phyloP scores from a whole-genome alignment of 2,888 invertebrate species.

The Venustoraphidia nigricollis region DNA sequence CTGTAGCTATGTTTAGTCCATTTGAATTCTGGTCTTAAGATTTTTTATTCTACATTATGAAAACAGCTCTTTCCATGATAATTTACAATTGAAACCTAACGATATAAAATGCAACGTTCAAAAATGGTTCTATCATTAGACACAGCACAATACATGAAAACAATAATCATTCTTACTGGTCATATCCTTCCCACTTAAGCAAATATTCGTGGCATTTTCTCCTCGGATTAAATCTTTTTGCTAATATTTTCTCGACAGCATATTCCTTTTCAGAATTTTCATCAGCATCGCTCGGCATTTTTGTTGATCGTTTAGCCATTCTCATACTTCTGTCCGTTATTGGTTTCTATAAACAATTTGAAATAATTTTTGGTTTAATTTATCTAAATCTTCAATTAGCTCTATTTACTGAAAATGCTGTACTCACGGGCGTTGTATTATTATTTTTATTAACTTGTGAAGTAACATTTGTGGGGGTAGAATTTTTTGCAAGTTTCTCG shows the following conservation, averaged over 20 bases:
- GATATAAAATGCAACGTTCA: conserved; percentile 1
- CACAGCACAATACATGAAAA: no score
- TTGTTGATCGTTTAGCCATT: conserved; percentile 24
- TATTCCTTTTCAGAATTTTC: conserved; percentile 38
- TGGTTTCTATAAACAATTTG: background rate
- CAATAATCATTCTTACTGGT: conserved; percentile 39
- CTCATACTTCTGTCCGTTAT: conserved; percentile 29
- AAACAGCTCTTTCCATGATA: conserved; percentile 1
- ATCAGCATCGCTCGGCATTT: conserved; percentile 4
- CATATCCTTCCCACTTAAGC: conserved; percentile 72
- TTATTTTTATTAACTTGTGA: background rate
- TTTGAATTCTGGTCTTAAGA: no score
- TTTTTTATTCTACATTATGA: no score
- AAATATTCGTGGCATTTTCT: conserved; percentile 65
- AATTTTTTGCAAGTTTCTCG: background rate
- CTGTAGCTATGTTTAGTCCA: background rate
- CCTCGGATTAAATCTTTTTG: conserved; percentile 66
- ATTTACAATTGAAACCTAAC: background rate
- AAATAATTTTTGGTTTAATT: background rate
- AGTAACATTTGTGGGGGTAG: background rate
- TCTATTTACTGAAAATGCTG: no score
- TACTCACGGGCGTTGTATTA: background rate
- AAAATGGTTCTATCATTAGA: no score
- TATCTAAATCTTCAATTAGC: background rate
- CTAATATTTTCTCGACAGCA: conserved; percentile 68